Base-by-base conservation (phyloP, 2,113 vertebrate genomes). In the Crotalus helleri region DNA sequence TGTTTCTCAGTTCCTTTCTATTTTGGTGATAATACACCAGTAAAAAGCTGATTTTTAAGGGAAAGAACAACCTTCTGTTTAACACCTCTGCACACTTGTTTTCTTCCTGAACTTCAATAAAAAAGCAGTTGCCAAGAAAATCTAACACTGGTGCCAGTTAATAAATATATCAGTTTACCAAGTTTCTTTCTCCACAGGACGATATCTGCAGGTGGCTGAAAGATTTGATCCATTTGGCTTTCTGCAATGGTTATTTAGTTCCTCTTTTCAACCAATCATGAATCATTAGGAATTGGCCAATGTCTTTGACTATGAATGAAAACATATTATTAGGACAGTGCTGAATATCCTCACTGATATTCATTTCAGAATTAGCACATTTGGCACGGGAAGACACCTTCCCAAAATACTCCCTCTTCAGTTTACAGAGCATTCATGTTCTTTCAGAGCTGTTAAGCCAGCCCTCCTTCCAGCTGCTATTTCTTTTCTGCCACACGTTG, bases 101-200 rank as follows among this genome's bases (percentile, higher is more conserved):
- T 94, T 92, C 0, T n/a, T 95, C 95, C 94, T 93, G 10, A 94
- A 94, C 93, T 92, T n/a, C 92, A 95, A 94, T 94, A 89, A 93
- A 96, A 94, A 95, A 95, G 87, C 46, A 94, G 93, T 95, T 95
- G 90, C 33, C n/a, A 94, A 95, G 55, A 10, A 95, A 94, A 96
- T 53, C 87, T 91, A 89, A 95, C 57, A 17, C 93, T 51, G 69
- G 57, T 95, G 94, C 57, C 91, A 93, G 85, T 92, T 95, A 95
- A 95, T 93, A 96, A 93, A 92, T 93, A 74, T 15, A 26, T 89
- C 29, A 92, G 54, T 89, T 95, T 95, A 92, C 95, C 57, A 94
- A 95, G 91, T 57, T 91, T 91, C 24, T 49, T 89, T 24, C 53
- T 92, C 59, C 93, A 93, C 10, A 88, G 96, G 90, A 87, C 94